Conservation (phyloP, 2,888 invertebrate genomes). For the Diarsia rubi region DNA sequence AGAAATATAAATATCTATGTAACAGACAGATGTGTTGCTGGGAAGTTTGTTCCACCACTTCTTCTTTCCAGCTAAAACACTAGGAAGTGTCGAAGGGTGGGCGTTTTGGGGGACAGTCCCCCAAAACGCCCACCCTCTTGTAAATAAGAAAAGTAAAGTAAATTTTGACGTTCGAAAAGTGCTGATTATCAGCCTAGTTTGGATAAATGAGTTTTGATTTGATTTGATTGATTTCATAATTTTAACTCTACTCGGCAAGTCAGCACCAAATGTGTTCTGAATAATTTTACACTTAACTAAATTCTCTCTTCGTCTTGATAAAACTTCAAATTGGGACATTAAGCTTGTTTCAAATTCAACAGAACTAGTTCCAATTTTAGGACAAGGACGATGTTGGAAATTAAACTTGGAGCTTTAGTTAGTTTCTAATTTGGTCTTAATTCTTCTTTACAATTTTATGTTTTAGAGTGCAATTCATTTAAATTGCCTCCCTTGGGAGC, state of each 20-base stretch:
- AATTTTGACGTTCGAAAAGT: no score
- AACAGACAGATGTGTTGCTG: no score
- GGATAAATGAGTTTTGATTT: no score
- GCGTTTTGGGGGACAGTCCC: no score
- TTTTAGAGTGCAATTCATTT: constrained; percentile 33
- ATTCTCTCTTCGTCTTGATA: constrained; percentile 39
- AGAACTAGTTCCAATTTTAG: constrained; percentile 55
- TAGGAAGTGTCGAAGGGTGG: no score
- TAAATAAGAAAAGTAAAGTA: no score
- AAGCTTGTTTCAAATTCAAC: constrained; percentile 57
- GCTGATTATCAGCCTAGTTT: no score
- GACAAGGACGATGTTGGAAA: constrained; percentile 38
- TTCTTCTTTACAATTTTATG: constrained; percentile 34
- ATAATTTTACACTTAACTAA: constrained; percentile 43
- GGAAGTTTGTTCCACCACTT: no score
- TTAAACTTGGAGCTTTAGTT: constrained; percentile 42
- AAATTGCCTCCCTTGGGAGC: constrained; percentile 15
- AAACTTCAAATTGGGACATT: constrained; percentile 48
- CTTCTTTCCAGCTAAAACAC: no score
- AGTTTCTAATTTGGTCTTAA: constrained; percentile 44
- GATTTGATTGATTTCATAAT: no score
- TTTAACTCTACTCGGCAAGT: constrained; percentile 26
- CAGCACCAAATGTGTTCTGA: constrained; percentile 30
- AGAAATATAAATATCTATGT: no score
- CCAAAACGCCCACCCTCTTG: no score